Percentiles rank a stretch among this genome's conserved stretches.
Conservation (phyloP, 2,797 vertebrate genomes). For the Champsocephalus esox region DNA sequence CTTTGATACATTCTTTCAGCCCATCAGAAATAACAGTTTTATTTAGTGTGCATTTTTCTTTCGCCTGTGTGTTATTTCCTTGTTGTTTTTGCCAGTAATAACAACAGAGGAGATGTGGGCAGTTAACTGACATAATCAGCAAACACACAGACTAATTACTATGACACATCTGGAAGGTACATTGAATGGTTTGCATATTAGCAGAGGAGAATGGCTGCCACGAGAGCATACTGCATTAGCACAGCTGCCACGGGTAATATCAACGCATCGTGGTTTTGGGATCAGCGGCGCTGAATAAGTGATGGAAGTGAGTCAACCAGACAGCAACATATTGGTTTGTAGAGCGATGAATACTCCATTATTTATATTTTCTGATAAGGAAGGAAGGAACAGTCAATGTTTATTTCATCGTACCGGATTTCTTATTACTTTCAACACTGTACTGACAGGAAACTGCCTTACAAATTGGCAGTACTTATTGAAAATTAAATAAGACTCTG, state of each 20-base stretch:
- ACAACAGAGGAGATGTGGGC: slow-evolving; percentile 41
- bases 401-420: not conserved
- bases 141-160: slow-evolving; percentile 69
- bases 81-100: slow-evolving; percentile 36
- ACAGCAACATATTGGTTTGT: slow-evolving; percentile 45
- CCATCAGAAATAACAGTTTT: not conserved
- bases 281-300: slow-evolving; percentile 56
- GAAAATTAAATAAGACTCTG: not conserved
- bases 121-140: slow-evolving; percentile 60
- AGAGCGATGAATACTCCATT: slow-evolving; percentile 7
- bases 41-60: not conserved
- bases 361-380: slow-evolving; percentile 18
- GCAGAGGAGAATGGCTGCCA: slow-evolving; percentile 34
- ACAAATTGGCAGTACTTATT: too few relatives aligned
- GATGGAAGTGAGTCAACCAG: slow-evolving; percentile 67
- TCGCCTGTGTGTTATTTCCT: not conserved
- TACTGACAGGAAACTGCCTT: not conserved
- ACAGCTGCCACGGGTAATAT: slow-evolving; percentile 59
- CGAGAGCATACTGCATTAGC: slow-evolving; percentile 44
- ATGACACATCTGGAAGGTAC: slow-evolving; percentile 70
- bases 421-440: not conserved
- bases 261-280: slow-evolving; percentile 35
- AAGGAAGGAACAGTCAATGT: not conserved
- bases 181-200: slow-evolving; percentile 64
- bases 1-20: slow-evolving; percentile 14